These are phyloP conservation scores for Hypsibius dujardini DNA, from an alignment of 1,140 invertebrate genomes.

Conservation along the genomic window DNA sequence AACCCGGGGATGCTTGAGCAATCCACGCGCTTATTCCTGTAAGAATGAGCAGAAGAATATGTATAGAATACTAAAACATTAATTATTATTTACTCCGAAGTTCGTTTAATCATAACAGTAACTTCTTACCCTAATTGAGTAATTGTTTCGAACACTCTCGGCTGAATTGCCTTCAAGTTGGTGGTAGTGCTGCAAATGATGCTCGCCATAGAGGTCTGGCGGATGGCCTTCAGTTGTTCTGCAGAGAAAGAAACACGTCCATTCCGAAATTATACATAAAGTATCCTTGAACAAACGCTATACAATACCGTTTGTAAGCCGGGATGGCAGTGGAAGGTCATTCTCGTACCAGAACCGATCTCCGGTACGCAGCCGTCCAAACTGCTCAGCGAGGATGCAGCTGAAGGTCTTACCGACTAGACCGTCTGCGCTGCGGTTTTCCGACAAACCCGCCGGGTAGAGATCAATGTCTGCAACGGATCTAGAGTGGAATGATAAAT, in stretches of 20 bases:
- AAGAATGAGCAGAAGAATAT: too few relatives aligned
- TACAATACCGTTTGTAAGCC: not conserved
- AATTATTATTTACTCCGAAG: too few relatives aligned
- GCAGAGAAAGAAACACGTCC: not conserved
- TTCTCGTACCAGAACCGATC: slow-evolving; percentile 37
- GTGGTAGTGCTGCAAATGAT: not conserved
- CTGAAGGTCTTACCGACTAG: slow-evolving; percentile 83
- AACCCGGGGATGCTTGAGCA: too few relatives aligned
- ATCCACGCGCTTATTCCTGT: too few relatives aligned
- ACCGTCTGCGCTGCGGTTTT: slow-evolving; percentile 39
- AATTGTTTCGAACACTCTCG: not conserved
- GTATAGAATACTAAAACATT: too few relatives aligned
- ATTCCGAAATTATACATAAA: not conserved
- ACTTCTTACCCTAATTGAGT: too few relatives aligned
- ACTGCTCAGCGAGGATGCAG: slow-evolving; percentile 85
- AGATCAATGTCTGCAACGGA: slow-evolving; percentile 35
- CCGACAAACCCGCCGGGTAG: slow-evolving; percentile 34
- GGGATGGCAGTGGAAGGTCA: not conserved
- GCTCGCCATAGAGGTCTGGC: not conserved
- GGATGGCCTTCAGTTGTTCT: not conserved
- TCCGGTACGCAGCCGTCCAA: slow-evolving; percentile 54
- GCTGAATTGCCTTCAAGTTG: not conserved
- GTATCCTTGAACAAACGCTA: not conserved
- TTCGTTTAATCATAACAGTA: too few relatives aligned
- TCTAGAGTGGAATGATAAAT: slow-evolving; percentile 21